These are phyloP conservation scores for Drosophila fuyamai DNA, from an alignment of 1,140 invertebrate genomes.

Conservation along the genomic window DNA sequence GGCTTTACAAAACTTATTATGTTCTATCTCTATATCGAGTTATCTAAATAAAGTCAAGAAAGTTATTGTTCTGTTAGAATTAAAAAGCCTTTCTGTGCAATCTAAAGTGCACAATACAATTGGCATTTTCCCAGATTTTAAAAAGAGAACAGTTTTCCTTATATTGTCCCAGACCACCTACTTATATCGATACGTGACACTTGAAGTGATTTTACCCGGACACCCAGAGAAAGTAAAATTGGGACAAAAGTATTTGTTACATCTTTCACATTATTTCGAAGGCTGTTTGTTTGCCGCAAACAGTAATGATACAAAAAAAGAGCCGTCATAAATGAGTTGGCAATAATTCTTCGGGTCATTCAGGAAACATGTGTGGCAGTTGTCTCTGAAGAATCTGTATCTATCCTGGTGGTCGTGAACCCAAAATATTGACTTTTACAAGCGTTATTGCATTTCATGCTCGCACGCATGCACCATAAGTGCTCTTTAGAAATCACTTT, in stretches of 20 bases:
- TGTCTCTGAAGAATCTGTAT: slow-evolving; percentile 19
- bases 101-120: slow-evolving; percentile 17
- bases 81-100: background rate
- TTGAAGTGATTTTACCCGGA: slow-evolving; percentile 36
- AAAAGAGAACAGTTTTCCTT: slow-evolving; percentile 26
- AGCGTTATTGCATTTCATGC: slow-evolving; percentile 49
- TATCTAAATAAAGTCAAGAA: background rate
- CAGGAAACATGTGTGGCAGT: slow-evolving; percentile 52
- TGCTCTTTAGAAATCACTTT: slow-evolving; percentile 48
- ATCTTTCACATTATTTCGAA: slow-evolving; percentile 40
- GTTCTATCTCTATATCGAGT: too few relatives aligned
- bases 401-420: slow-evolving; percentile 48
- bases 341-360: slow-evolving; percentile 50
- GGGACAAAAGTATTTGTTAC: slow-evolving; percentile 51
- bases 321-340: slow-evolving; percentile 41
- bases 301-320: slow-evolving; percentile 47
- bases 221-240: slow-evolving; percentile 48
- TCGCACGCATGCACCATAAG: slow-evolving; percentile 33
- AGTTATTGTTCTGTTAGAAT: background rate
- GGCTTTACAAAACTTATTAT: background rate
- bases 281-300: slow-evolving; percentile 42
- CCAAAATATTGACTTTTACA: slow-evolving; percentile 47
- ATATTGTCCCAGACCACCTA: slow-evolving; percentile 21
- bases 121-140: slow-evolving; percentile 26
- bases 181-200: slow-evolving; percentile 38